These are phyloP conservation scores for Zaprionus africanus DNA, from an alignment of 1,140 invertebrate genomes.

Conservation along the genomic window DNA sequence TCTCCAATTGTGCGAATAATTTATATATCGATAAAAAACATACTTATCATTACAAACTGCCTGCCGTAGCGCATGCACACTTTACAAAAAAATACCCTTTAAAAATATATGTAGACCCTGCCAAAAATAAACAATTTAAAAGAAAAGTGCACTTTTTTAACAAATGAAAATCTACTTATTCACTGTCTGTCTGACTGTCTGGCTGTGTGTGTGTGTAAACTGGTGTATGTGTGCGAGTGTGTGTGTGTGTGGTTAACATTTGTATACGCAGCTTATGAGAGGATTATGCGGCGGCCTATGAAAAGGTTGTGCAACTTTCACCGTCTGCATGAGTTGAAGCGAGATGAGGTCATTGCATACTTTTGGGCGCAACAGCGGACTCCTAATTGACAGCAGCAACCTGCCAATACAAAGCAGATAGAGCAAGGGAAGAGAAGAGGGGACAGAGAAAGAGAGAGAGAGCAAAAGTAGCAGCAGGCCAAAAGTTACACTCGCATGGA, in stretches of 20 bases:
- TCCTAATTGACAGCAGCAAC: constrained; percentile 30
- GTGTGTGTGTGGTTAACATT: constrained; percentile 37
- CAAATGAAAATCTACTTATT: constrained; percentile 49
- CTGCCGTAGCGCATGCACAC: not conserved
- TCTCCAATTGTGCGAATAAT: too few relatives aligned
- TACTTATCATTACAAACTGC: too few relatives aligned
- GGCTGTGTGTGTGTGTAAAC: constrained; percentile 12
- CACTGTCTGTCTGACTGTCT: constrained; percentile 17
- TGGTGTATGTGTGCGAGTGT: constrained; percentile 4
- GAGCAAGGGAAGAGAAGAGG: not conserved
- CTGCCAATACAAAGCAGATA: not conserved
- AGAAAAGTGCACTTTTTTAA: constrained; percentile 2
- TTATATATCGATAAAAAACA: too few relatives aligned
- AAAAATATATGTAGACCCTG: not conserved
- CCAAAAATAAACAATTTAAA: not conserved
- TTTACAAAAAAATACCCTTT: not conserved
- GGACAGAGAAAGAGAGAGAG: not conserved
- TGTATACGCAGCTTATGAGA: constrained; percentile 30
- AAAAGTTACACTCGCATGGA: constrained; percentile 61
- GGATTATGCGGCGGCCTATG: constrained; percentile 37
- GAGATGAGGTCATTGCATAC: not conserved
- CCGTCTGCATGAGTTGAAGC: not conserved
- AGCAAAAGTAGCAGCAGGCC: not conserved
- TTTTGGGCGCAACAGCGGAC: constrained; percentile 4
- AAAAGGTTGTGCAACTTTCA: constrained; percentile 23